A percentile compares a stretch with the other conserved stretches of the same genome.
Evolutionary conservation across 2,888 invertebrate species (phyloP).

Genomic region (Tenthredo scrophulariae): DNA sequence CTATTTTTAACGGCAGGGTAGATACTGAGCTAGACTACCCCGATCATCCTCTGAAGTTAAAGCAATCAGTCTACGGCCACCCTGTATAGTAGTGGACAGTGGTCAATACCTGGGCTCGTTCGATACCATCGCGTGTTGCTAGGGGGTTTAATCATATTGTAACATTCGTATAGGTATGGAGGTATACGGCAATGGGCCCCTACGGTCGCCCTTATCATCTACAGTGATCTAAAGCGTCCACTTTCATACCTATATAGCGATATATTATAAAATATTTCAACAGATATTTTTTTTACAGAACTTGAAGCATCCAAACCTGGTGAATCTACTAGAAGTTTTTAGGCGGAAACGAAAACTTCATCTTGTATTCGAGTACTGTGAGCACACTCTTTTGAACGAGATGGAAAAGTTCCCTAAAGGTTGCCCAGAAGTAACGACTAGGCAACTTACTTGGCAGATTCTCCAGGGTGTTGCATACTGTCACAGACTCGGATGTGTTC

Average conservation of each 20-base stretch:
- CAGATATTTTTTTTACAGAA: slow-evolving; percentile 89
- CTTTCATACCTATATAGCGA: neutral
- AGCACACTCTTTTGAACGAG: slow-evolving; percentile 97
- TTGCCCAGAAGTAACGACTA: slow-evolving; percentile 93
- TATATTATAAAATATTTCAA: neutral
- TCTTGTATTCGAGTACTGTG: slow-evolving; percentile 99
- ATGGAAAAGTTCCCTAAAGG: slow-evolving; percentile 96
- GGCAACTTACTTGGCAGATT: slow-evolving; percentile 97
- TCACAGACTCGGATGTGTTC: slow-evolving; percentile 97
- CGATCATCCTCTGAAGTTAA: too few relatives aligned
- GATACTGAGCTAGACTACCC: too few relatives aligned
- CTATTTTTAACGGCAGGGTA: too few relatives aligned
- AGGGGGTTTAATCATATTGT: neutral
- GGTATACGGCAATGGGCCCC: neutral
- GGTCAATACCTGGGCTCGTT: slow-evolving; percentile 74
- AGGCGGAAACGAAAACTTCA: slow-evolving; percentile 96
- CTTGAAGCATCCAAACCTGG: slow-evolving; percentile 97
- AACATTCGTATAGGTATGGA: neutral
- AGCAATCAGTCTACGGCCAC: too few relatives aligned
- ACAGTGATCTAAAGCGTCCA: neutral
- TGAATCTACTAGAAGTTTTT: slow-evolving; percentile 98
- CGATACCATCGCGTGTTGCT: slow-evolving; percentile 74
- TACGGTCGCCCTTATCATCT: neutral
- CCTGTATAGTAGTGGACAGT: slow-evolving; percentile 63
- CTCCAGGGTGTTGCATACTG: slow-evolving; percentile 97